Evolutionary conservation across 2,797 vertebrate genomes (phyloP), one percentile per base, ranked within the genome.

Genomic region (Sebastes glaucus): DNA sequence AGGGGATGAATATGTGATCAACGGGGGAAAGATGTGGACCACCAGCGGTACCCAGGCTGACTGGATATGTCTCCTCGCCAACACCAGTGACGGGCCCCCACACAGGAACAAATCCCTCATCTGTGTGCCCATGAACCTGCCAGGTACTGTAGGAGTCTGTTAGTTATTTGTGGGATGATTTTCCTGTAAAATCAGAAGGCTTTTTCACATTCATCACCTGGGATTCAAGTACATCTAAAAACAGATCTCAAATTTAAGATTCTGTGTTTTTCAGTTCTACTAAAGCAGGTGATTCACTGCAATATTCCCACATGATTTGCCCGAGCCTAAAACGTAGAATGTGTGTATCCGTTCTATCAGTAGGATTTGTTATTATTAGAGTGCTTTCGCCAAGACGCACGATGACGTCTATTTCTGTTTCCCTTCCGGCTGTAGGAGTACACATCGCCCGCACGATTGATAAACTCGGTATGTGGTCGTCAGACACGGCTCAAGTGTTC

Each of bases 11-110:
- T 96, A 94, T 10, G 80, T 97, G 52, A 95, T 97, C 81, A 97
- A 95, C 18, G 96, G 96, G 0, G 94, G 97, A 1, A 97, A 97
- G 90, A 97, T 97, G 96, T 97, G 97, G 97, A 97, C 94, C 35
- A 97, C 96, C 0, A 96, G 85, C 0, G 95, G 96, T 1, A 93
- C 92, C 65, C 96, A 97, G 88, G 97, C 96, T 0, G 96, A 98
- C 87, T 97, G 96, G 96, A 97, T 97, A 95, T 97, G 96, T 86
- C 94, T 97, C 6, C 90, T 96, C 20, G 96, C 96, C 77, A 97
- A 97, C 90, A 97, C 96, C 57, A 94, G 92, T 0, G 89, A 96
- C 5, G 96, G 95, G 22, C 94, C 93, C 1, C 66, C 94, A 0
- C 96, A 97, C 91, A 96, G 0, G 89, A 97, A 96, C 84, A 97